Conservation (phyloP, 53 echinoderm and acorn worm species). For the Temnopleurus reevesii region DNA sequence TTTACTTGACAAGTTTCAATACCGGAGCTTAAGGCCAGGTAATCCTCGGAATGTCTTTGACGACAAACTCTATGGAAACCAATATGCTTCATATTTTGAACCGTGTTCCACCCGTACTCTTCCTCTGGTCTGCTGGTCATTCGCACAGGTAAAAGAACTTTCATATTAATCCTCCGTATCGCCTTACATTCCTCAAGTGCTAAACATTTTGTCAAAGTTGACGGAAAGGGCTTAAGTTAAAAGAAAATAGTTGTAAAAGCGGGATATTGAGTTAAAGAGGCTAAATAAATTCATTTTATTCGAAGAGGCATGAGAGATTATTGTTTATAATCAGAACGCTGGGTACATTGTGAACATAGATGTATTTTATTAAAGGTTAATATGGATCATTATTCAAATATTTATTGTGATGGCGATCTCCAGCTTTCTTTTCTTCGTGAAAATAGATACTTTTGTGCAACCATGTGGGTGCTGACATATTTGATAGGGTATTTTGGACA, state of each 20-base stretch:
- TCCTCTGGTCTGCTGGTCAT: background rate
- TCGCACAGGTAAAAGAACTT: background rate
- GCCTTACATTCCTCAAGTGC: background rate
- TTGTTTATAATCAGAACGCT: background rate
- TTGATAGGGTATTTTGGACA: no score
- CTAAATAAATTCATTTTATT: background rate
- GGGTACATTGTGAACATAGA: no score
- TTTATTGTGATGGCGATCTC: no score
- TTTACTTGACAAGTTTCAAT: constrained; percentile 12
- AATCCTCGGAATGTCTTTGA: background rate
- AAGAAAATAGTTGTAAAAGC: background rate
- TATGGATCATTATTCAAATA: no score
- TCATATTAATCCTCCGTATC: background rate
- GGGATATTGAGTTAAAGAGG: background rate
- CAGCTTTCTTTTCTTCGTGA: no score
- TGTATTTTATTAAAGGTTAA: no score
- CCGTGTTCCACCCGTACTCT: background rate
- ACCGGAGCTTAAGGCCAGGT: background rate
- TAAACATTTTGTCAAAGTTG: background rate
- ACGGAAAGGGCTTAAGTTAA: background rate
- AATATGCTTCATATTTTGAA: background rate
- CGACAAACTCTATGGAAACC: background rate
- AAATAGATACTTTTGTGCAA: no score
- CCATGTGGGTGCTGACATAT: no score
- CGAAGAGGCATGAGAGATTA: background rate